Evolutionary conservation across 2,797 vertebrate species (phyloP), one percentile per base, ranked within the genome.

Genomic region (Neosilurus mollespiculum): DNA sequence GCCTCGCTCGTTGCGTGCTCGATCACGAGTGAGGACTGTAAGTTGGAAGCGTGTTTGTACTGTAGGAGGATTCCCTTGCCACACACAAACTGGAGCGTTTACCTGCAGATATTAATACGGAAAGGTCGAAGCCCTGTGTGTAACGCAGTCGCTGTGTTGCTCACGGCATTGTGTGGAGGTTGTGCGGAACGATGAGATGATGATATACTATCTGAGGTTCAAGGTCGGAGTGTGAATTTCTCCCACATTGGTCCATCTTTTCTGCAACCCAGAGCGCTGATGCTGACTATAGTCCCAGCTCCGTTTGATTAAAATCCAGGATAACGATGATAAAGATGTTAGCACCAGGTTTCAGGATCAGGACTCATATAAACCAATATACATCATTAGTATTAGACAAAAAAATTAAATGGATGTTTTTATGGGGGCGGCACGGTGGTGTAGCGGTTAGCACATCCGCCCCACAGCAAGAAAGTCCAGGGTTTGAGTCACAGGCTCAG

Each of bases 21-120:
- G 59, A 24, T 15, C 64, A 81, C 26, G 51, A 9, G 62, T 22
- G 20, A 75, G 69, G 79, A 65, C 70, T 24, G 9, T 30, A 73
- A n/a, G 78, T 56, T 67, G 2, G 20, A 62, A 58, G 70, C 43
- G 58, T 61, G 51, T 67, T 75, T 56, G n/a, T 82, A 78, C 69
- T 56, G n/a, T 82, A 78, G 80, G 82, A 49, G 84, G 83, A 75
- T 82, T 71, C 75, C 66, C 81, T 43, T 18, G 75, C 61, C 66
- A 58, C 22, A 5, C 67, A 30, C 67, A 58, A 64, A 78, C 84
- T 51, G 77, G 61, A 76, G 83, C 58, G 14, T 82, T 85, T 78
- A 78, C 81, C 83, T 87, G 86, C 71, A 84, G 83, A 86, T 85
- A 72, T 87, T 86, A 83, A 82, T 83, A 80, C n/a, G 53, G 51